A percentile compares a stretch with the other conserved stretches of the same genome.
phyloP scores from a whole-genome alignment of 2,888 invertebrate genomes.

The Ichneumoninae sp. region DNA sequence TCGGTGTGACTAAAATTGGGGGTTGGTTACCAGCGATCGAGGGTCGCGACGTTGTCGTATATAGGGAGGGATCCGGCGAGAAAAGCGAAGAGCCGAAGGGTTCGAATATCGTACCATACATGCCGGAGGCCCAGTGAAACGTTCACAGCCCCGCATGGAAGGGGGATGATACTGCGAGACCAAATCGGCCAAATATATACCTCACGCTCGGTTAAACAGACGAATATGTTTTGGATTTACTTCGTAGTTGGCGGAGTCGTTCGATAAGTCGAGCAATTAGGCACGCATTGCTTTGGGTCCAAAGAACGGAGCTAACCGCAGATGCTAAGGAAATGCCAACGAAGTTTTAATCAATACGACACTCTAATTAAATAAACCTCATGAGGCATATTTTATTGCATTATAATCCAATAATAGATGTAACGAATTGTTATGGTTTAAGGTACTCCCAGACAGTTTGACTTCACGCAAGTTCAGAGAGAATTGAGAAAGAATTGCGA shows the following conservation, averaged over 20 bases:
- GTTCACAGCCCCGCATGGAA: conserved; percentile 44
- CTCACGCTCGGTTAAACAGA: conserved; percentile 82
- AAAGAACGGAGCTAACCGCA: conserved; percentile 6
- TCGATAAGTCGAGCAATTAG: conserved; percentile 77
- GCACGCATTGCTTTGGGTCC: conserved; percentile 48
- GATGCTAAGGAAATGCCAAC: not conserved
- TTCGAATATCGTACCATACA: conserved; percentile 55
- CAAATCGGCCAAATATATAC: conserved; percentile 83
- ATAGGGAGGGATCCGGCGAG: conserved; percentile 67
- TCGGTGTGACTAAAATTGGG: conserved; percentile 76
- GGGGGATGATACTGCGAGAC: conserved; percentile 63
- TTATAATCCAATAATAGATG: not conserved
- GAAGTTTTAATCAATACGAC: conserved; percentile 11
- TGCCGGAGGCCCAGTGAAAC: conserved; percentile 48
- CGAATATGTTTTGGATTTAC: conserved; percentile 83
- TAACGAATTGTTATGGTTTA: not conserved
- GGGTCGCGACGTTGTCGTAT: conserved; percentile 61
- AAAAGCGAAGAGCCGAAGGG: conserved; percentile 72
- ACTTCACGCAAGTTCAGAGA: too few species aligned
- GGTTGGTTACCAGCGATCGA: conserved; percentile 70
- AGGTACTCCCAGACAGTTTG: too few species aligned
- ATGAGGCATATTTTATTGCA: not conserved
- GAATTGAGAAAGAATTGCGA: too few species aligned
- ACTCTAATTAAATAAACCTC: not conserved
- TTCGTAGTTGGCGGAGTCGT: conserved; percentile 70